Conservation (phyloP, 2,888 invertebrate species). For the Tiliacea aurago region DNA sequence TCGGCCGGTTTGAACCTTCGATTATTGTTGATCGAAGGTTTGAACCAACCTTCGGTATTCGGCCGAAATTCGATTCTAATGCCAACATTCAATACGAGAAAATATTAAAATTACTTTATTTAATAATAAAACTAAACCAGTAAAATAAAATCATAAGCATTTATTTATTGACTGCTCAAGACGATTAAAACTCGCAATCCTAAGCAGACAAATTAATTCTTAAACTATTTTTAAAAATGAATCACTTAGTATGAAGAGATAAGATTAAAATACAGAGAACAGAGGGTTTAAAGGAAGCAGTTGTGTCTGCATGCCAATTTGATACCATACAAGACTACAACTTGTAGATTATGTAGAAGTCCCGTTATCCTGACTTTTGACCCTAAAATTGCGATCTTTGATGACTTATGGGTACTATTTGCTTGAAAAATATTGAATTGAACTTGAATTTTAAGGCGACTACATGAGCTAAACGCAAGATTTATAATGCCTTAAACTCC, state of each 20-base stretch:
- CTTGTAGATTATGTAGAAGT: slow-evolving; percentile 30
- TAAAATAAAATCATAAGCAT: no score
- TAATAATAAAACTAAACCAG: no score
- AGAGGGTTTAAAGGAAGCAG: slow-evolving; percentile 32
- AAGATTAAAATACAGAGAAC: slow-evolving; percentile 50
- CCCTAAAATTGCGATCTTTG: slow-evolving; percentile 19
- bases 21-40: no score
- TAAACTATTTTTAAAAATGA: not conserved
- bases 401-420: not conserved
- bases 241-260: slow-evolving; percentile 8
- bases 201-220: no score
- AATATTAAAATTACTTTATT: no score
- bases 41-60: no score
- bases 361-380: slow-evolving; percentile 46
- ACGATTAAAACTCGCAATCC: no score
- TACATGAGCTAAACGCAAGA: no score
- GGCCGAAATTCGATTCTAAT: not conserved
- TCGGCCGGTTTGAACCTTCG: no score
- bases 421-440: not conserved
- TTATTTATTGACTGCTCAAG: no score
- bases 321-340: slow-evolving; percentile 38
- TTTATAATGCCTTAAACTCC: no score
- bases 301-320: slow-evolving; percentile 42
- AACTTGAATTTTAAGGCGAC: not conserved
- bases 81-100: no score